Percentiles rank a stretch among this genome's conserved stretches.
These are phyloP conservation scores for Triplophysa rosa DNA, from an alignment of 2,113 vertebrate species.

Conservation along the genomic window DNA sequence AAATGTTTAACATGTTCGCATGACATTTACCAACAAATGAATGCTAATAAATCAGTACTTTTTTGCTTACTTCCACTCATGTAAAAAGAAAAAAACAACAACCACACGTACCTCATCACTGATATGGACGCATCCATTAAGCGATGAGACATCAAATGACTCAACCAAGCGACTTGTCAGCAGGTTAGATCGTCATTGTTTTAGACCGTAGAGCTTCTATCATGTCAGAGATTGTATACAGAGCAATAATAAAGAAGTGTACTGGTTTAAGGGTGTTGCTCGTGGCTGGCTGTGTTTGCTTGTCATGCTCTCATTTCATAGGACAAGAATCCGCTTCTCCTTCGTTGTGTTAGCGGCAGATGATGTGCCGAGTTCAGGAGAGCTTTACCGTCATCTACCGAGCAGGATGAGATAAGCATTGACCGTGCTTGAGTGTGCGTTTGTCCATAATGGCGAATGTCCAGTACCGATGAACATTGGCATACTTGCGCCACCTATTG, in stretches of 20 bases:
- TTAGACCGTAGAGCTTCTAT: background rate
- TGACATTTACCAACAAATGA: background rate
- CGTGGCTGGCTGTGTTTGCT: constrained; percentile 18
- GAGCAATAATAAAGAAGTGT: constrained; percentile 21
- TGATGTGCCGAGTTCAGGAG: background rate
- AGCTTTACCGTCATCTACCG: background rate
- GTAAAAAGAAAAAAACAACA: background rate
- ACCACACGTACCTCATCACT: constrained; percentile 22
- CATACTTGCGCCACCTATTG: constrained; percentile 3
- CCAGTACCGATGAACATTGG: background rate
- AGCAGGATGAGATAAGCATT: background rate
- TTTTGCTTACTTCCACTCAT: background rate
- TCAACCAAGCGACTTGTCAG: background rate
- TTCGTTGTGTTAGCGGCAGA: constrained; percentile 15
- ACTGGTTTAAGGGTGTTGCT: constrained; percentile 20
- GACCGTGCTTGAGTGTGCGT: background rate
- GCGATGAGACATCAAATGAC: constrained; percentile 7
- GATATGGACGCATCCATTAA: constrained; percentile 24
- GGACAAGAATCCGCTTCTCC: constrained; percentile 27
- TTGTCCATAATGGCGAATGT: background rate
- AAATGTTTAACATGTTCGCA: background rate
- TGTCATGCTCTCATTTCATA: constrained; percentile 40
- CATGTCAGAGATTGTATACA: constrained; percentile 27
- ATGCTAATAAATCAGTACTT: background rate
- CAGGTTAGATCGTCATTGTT: constrained; percentile 5